Evolutionary conservation across 2,113 vertebrate genomes (phyloP).

Genomic region (Cochlearius cochlearius): DNA sequence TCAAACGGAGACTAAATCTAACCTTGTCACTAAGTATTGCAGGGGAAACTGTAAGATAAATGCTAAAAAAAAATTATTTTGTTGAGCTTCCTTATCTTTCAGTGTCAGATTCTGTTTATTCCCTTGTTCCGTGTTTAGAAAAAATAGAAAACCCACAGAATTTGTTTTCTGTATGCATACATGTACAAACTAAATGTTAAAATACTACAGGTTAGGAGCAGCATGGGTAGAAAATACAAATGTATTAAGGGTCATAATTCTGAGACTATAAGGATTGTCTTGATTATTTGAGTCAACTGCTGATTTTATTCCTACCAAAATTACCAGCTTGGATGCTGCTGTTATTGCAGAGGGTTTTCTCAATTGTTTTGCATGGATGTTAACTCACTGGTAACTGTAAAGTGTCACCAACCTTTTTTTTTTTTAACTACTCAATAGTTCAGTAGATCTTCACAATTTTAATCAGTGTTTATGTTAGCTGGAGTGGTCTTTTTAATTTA

Average conservation of each 20-base stretch:
- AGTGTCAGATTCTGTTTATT: not conserved
- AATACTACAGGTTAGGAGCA: not conserved
- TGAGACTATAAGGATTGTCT: not conserved
- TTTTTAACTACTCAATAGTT: not conserved
- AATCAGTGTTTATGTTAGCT: not conserved
- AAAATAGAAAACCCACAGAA: not conserved
- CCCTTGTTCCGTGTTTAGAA: not conserved
- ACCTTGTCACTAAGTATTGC: not conserved
- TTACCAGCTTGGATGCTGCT: not conserved
- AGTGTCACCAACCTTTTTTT: not conserved
- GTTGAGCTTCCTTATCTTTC: not conserved
- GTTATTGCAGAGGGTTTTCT: not conserved
- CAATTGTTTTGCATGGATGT: not conserved
- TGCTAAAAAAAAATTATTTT: not conserved
- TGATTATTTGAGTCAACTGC: not conserved
- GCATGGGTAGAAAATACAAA: not conserved
- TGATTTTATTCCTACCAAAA: not conserved
- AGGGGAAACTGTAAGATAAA: not conserved
- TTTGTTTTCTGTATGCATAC: fast-evolving
- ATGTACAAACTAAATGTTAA: not conserved
- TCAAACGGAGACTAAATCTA: not conserved
- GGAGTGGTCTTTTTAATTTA: not conserved
- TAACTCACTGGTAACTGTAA: not conserved
- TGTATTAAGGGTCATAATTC: not conserved
- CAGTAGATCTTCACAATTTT: not conserved